Evolutionary conservation across 1,140 invertebrate genomes (phyloP).

Genomic region (Theocolax elegans): DNA sequence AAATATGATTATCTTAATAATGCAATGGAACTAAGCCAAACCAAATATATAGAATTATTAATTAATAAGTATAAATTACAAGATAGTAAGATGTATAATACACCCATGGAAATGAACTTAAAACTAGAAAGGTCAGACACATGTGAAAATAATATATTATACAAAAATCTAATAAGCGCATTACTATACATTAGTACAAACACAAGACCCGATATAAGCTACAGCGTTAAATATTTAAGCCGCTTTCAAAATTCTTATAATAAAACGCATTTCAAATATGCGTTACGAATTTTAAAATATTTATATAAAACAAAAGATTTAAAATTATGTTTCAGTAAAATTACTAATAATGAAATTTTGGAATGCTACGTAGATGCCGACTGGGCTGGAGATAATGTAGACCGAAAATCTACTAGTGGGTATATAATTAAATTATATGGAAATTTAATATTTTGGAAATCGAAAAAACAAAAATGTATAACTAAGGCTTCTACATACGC

Average conservation of each 20-base stretch:
- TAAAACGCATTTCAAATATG: too few relatives aligned
- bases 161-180: slow-evolving; percentile 2
- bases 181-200: background rate
- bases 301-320: background rate
- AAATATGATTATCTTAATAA: background rate
- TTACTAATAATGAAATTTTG: background rate
- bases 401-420: background rate
- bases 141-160: too few relatives aligned
- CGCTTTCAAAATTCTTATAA: too few relatives aligned
- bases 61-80: background rate
- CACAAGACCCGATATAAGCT: slow-evolving; percentile 18
- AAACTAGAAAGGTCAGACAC: too few relatives aligned
- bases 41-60: background rate
- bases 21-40: background rate
- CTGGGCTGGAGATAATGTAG: background rate
- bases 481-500: too few relatives aligned
- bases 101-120: background rate
- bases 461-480: too few relatives aligned
- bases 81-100: background rate
- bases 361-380: background rate
- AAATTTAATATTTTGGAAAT: slow-evolving; percentile 14
- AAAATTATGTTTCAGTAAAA: background rate
- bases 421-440: background rate
- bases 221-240: slow-evolving; percentile 9
- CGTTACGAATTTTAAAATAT: too few relatives aligned